Percentiles rank a stretch among this genome's conserved stretches.
Conservation (phyloP, 1,140 invertebrate genomes). For the Propsilocerus akamusi region DNA sequence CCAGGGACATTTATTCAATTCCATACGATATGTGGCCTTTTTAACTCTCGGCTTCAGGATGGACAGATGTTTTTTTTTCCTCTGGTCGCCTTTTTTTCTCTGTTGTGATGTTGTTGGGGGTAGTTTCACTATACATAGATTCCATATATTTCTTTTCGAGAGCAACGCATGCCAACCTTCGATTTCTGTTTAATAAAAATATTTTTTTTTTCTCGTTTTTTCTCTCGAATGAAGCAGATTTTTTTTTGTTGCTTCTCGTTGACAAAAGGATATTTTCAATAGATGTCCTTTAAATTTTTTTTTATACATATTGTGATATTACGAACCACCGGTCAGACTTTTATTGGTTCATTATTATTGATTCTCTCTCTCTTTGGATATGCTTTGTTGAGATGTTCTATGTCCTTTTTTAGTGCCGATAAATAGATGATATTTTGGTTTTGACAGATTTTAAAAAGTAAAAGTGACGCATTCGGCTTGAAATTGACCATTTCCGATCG, state of each 20-base stretch:
- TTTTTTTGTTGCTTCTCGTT: background rate
- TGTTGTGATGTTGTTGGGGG: background rate
- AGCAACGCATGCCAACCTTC: background rate
- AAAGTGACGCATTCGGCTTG: too few species aligned
- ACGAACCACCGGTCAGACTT: background rate
- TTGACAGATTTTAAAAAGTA: too few species aligned
- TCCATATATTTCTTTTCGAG: background rate
- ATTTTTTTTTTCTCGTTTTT: background rate
- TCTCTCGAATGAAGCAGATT: background rate
- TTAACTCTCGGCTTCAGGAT: constrained; percentile 3
- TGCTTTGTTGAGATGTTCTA: too few species aligned
- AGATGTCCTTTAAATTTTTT: background rate
- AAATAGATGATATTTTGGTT: too few species aligned
- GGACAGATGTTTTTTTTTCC: constrained; percentile 2
- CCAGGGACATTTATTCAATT: background rate
- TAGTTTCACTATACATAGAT: background rate
- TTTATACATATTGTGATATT: background rate
- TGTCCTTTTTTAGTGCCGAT: too few species aligned
- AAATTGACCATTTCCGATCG: too few species aligned
- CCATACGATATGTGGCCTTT: background rate
- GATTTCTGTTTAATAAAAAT: background rate
- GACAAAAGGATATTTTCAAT: background rate
- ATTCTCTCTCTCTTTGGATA: too few species aligned
- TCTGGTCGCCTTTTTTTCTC: background rate
- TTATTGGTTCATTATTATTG: too few species aligned